These are phyloP conservation scores for Struthidea cinerea DNA, from an alignment of 2,113 vertebrate species.

Conservation along the genomic window DNA sequence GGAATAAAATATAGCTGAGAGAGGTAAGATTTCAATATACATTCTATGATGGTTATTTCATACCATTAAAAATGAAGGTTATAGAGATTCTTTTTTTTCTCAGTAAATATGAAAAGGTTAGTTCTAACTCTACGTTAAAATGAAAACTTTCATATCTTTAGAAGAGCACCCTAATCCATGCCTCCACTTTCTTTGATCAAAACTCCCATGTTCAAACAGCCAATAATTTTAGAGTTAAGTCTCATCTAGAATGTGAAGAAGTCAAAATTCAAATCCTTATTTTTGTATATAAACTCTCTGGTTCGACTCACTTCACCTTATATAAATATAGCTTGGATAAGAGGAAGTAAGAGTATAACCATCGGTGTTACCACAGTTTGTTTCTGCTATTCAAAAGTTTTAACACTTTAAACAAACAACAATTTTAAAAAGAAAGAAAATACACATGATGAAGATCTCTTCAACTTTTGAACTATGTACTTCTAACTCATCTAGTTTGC, in stretches of 20 bases:
- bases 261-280: not conserved
- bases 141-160: not conserved
- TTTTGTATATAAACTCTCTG: not conserved
- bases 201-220: not conserved
- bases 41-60: not conserved
- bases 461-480: not conserved
- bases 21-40: not conserved
- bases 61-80: not conserved
- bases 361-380: not conserved
- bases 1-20: not conserved
- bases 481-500: not conserved
- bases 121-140: not conserved
- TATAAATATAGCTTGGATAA: not conserved
- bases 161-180: not conserved
- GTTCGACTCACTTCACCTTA: rapidly evolving
- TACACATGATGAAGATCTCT: not conserved
- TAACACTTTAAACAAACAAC: not conserved
- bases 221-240: not conserved
- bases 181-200: not conserved
- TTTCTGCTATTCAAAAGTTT: not conserved
- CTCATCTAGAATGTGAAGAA: not conserved
- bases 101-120: not conserved
- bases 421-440: not conserved
- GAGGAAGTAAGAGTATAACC: not conserved
- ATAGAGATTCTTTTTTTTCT: not conserved